Evolutionary conservation across 2,888 invertebrate species (phyloP), one percentile per base, ranked within the genome.

Genomic region (Drosophila paracracens): DNA sequence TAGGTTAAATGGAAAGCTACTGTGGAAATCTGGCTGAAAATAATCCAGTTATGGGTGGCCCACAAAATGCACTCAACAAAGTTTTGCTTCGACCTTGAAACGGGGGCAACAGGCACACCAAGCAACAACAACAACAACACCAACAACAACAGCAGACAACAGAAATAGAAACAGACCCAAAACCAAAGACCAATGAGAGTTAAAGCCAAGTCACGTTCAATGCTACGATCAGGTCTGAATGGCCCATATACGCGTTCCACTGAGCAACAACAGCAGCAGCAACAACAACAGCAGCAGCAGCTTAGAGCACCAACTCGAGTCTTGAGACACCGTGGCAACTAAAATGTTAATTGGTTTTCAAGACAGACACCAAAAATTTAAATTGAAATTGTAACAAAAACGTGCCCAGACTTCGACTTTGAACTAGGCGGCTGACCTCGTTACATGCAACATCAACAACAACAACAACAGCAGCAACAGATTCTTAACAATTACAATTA

Each of bases 191-290:
- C 43, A 33, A 52, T 25, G 35, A 52, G 54, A 21, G 71, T 81
- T 84, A 70, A 65, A 76, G 89, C 80, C 83, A 62, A 88, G 83
- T 89, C 83, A 83, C 87, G 83, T 83, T 75, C 89, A 88, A 89
- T 83, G 89, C 81, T 83, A 70, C 58, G 69, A 74, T 58, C 70
- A 68, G 51, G 46, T 46, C 80, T 29, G n/a, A 59, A 27, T 84
- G 76, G 71, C 82, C 70, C 71, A 69, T 82, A 66, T 79, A 71
- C 52, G 50, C 38, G 54, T 25, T 48, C 61, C 61, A 72, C 31
- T 29, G 48, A 67, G 57, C 61, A 46, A 1, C 36, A n/a, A 4
- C 29, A 50, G 5, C 71, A 18, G 11, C 58, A 46, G 0, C 54
- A 67, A 18, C 70, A 27, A 5, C 61, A 29, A 1, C 57, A 43